These are phyloP conservation scores for Himalopsyche anomala DNA, from an alignment of 2,888 invertebrate genomes.

Conservation along the genomic window DNA sequence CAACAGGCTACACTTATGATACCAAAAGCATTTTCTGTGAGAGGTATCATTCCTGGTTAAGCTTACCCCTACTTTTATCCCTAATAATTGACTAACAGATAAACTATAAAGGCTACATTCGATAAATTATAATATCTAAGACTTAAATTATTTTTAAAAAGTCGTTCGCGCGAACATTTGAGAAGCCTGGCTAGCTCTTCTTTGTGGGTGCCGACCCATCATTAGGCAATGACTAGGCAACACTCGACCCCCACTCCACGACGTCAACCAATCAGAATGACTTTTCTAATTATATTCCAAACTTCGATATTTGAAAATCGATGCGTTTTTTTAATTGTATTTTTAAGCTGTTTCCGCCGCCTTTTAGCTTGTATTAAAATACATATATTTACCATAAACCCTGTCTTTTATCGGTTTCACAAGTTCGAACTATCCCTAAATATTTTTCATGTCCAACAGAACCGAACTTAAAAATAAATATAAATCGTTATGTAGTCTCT, in stretches of 20 bases:
- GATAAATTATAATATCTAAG: no score
- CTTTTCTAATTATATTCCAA: constrained; percentile 46
- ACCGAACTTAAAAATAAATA: not conserved
- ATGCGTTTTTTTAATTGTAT: constrained; percentile 33
- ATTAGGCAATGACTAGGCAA: constrained; percentile 45
- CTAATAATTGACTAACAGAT: no score
- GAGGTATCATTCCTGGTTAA: no score
- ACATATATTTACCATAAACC: constrained; percentile 16
- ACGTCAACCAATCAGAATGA: constrained; percentile 42
- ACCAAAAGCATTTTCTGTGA: no score
- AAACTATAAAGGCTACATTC: no score
- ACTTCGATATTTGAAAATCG: constrained; percentile 39
- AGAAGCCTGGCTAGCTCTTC: not conserved
- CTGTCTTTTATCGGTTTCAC: not conserved
- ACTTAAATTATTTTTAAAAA: not conserved
- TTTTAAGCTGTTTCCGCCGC: constrained; percentile 28
- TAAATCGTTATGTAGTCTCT: no score
- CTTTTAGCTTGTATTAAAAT: not conserved
- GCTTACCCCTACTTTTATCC: no score
- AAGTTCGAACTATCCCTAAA: not conserved
- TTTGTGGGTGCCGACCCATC: constrained; percentile 39
- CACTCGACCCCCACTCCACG: constrained; percentile 16
- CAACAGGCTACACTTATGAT: no score
- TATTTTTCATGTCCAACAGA: constrained; percentile 5
- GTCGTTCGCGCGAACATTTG: not conserved